Base-by-base conservation (phyloP, 2,113 vertebrate genomes). In the Archilochus colubris region DNA sequence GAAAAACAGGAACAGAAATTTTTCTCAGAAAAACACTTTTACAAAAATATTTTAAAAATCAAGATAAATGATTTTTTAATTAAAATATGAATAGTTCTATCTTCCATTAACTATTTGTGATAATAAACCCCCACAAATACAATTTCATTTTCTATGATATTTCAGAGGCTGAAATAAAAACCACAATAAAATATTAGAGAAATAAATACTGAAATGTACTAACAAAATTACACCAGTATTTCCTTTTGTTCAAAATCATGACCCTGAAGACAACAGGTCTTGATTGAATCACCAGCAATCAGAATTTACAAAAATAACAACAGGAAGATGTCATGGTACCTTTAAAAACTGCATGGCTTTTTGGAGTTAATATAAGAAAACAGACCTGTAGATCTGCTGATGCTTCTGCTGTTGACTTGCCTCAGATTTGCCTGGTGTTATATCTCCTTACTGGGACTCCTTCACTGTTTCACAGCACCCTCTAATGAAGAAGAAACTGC, bases 401-500 rank as follows among this genome's bases (percentile, higher is more conserved):
- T 70, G 40, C 9, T 62, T 74, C 51, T 82, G 30, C 18, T 62
- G 11, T 21, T 76, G 10, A 9, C 38, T 92, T 70, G 27, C 33
- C n/a, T 62, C 43, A 61, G 30, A 54, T 13, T 44, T 79, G 70
- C 4, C 63, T 51, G 31, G 7, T 66, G 63, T 20, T 54, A 9
- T 50, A 38, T 17, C 0, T 0, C 33, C 70, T 74, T 48, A 63
- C 78, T 63, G 88, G 28, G 82, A 36, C 23, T 25, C 15, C 38
- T 67, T 62, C 4, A 2, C 28, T 86, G 43, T 69, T 77, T 77
- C 55, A 76, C 70, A 59, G 4, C 3, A 12, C 2, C 69, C 7
- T 46, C 55, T 77, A 77, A 89, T 55, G 79, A 93, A 93, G 75
- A 93, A 93, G 68, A 89, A 95, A 89, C 28, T 89, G 48, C 68